Percentiles rank a stretch among this genome's conserved stretches.
Conservation (phyloP, 2,888 invertebrate genomes). For the Hyalella azteca region DNA sequence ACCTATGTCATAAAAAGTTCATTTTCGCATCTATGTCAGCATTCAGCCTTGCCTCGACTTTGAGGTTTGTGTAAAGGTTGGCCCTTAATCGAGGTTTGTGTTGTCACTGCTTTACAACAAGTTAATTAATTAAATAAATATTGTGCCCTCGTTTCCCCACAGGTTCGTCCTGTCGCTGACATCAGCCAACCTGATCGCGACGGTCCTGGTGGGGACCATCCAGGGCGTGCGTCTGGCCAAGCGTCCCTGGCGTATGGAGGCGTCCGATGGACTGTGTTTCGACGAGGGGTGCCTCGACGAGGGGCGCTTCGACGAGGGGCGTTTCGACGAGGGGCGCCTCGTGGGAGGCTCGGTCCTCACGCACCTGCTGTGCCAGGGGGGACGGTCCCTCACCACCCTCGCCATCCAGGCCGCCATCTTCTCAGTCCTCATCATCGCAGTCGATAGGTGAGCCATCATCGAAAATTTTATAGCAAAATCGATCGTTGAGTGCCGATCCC, state of each 20-base stretch:
- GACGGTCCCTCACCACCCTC: constrained; percentile 64
- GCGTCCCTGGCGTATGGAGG: constrained; percentile 1
- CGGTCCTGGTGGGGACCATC: constrained; percentile 65
- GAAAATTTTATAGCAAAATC: no score
- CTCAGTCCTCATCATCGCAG: constrained; percentile 66
- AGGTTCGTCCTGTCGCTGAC: constrained; percentile 67
- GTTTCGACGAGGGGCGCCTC: not conserved
- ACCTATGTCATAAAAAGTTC: no score
- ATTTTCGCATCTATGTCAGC: no score
- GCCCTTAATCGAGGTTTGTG: no score
- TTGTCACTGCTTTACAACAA: no score
- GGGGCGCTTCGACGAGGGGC: constrained; percentile 11
- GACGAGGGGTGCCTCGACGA: no score
- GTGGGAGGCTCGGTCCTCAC: not conserved
- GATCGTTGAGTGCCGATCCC: no score
- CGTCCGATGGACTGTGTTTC: constrained; percentile 1
- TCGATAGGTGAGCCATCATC: constrained; percentile 66
- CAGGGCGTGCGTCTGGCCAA: constrained; percentile 43
- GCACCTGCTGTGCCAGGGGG: constrained; percentile 60
- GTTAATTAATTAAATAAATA: not conserved
- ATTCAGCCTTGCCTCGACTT: no score
- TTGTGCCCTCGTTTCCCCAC: constrained; percentile 22
- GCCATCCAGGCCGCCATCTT: constrained; percentile 66
- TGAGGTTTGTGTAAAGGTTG: no score
- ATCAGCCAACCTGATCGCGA: constrained; percentile 65